phyloP scores from a whole-genome alignment of 2,797 vertebrate genomes.

The Melanotaenia nigrans region DNA sequence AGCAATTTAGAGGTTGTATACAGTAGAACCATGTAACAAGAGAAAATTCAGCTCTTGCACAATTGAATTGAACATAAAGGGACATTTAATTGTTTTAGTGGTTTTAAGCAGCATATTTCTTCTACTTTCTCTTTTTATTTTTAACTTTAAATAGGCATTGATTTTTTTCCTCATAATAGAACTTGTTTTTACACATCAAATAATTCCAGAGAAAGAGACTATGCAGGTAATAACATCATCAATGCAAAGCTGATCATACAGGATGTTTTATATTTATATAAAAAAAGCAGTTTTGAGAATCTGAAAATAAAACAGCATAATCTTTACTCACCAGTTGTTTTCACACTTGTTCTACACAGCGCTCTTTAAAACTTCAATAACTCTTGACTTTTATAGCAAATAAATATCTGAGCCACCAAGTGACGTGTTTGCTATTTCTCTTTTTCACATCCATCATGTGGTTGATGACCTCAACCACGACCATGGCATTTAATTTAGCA shows the following conservation, averaged over 20 bases:
- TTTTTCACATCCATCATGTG: slow-evolving; percentile 13
- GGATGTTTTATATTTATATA: neutral
- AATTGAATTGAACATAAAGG: too few species aligned
- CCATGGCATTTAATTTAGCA: slow-evolving; percentile 28
- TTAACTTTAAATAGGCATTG: neutral
- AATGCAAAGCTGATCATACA: neutral
- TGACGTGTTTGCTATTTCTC: neutral
- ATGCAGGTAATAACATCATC: neutral
- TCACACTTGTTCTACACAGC: neutral
- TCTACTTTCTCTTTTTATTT: neutral
- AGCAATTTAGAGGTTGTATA: too few species aligned
- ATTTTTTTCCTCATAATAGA: neutral
- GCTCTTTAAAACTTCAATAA: neutral
- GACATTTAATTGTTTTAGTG: too few species aligned
- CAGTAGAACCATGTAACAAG: too few species aligned
- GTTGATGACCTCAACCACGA: neutral
- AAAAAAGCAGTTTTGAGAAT: neutral
- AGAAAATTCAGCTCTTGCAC: too few species aligned
- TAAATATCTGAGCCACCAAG: neutral
- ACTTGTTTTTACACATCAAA: neutral
- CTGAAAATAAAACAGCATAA: neutral
- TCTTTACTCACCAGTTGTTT: neutral
- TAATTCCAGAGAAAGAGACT: neutral
- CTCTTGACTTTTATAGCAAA: neutral
- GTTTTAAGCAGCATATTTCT: neutral